Evolutionary conservation across 2,888 invertebrate genomes (phyloP).

Genomic region (Trilocha varians): DNA sequence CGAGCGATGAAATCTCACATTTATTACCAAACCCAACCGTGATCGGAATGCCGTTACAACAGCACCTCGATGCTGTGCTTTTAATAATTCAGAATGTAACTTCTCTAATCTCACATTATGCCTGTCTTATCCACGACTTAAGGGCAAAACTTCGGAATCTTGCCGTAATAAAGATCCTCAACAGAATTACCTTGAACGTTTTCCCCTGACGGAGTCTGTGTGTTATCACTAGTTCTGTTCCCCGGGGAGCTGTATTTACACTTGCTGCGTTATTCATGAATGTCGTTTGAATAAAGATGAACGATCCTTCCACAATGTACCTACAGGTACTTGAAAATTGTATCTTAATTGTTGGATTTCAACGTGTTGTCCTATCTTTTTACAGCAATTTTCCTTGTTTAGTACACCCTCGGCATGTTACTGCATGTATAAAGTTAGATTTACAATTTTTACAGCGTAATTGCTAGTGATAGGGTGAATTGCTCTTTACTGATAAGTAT

Average conservation of each 20-base stretch:
- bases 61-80: constrained; percentile 22
- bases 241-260: constrained; percentile 50
- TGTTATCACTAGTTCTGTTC: constrained; percentile 50
- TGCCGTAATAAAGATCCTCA: constrained; percentile 52
- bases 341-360: too few species aligned
- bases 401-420: too few species aligned
- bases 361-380: neutral
- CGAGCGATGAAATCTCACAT: constrained; percentile 23
- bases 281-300: constrained; percentile 63
- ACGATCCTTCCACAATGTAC: constrained; percentile 23
- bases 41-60: constrained; percentile 20
- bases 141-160: constrained; percentile 35
- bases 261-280: constrained; percentile 62
- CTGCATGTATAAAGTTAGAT: too few species aligned
- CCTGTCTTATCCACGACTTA: constrained; percentile 40
- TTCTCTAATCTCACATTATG: constrained; percentile 44
- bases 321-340: neutral
- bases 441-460: too few species aligned
- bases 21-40: constrained; percentile 25
- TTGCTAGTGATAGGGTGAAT: too few species aligned
- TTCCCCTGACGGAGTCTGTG: constrained; percentile 28
- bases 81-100: constrained; percentile 36
- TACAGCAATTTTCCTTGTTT: too few species aligned
- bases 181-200: constrained; percentile 41
- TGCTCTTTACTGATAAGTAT: too few species aligned